Evolutionary conservation across 2,113 vertebrate genomes (phyloP), one percentile per base, ranked within the genome.

Genomic region (Mormyrus lacerda): DNA sequence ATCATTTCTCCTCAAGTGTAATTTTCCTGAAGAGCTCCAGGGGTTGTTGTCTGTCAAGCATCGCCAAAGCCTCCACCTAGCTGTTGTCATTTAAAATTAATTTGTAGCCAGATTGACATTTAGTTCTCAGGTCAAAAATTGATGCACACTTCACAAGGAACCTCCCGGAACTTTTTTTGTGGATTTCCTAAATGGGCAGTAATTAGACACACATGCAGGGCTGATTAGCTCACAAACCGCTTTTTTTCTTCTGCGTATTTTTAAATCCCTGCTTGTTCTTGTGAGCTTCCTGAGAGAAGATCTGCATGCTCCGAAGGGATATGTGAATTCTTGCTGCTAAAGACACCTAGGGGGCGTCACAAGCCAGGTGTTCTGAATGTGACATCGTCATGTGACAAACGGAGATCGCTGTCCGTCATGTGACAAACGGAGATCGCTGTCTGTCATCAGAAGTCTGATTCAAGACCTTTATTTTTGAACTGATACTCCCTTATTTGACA

Each of bases 1-100:
- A 79, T 79, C 73, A 79, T 79, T 79, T 79, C 73, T 79, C 73
- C n/a, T 85, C 83, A 27, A 85, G 47, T 50, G 44, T 85, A 85
- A 85, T 85, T 85, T 85, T 85, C 83, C 47, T 85, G 47, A 47
- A 85, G 83, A 50, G 83, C 44, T 85, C 83, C 44, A 7, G n/a
- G 42, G 44, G 45, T 27, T 50, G 44, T 27, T 85, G 10, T 50
- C 44, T 35, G 73, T 85, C 17, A 85, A 50, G 44, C 1, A 50
- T 27, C 10, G 4, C 44, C 44, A 27, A 17, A 50, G 4, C n/a
- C 15, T 79, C 61, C 73, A 42, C 35, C 73, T 79, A 19, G 35
- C 73, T 85, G 44, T 85, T 50, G 47, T 85, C 83, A 47, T 85
- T 47, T 85, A n/a, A 85, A 48, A 48, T 85, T 45, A 85, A 48